Evolutionary conservation across 2,888 invertebrate species (phyloP), one percentile per base, ranked within the genome.

Genomic region (Acrobasis consociella): DNA sequence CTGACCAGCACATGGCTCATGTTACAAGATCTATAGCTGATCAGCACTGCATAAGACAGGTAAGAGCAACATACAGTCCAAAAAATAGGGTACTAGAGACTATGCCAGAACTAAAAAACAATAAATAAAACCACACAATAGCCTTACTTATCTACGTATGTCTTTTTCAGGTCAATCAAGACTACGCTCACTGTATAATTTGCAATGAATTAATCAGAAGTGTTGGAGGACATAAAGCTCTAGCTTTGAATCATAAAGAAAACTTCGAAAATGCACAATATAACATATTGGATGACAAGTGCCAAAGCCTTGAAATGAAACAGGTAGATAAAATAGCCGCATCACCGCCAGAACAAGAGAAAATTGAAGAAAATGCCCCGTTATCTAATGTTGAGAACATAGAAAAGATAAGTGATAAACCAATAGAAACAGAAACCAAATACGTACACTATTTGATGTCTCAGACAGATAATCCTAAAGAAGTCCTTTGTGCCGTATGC

Each of bases 1-100:
- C 59, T 1, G 63, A 65, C n/a, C 64, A 65, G 10, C 77, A 77
- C 49, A 69, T 67, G 52, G 51, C 62, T 0, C 67, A 62, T 15
- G 49, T 74, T 2, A 65, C 66, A 63, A 62, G 58, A 0, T 71
- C 72, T 1, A 65, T 75, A 8, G 53, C 63, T 49, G 71, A 75
- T 51, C 62, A 66, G 2, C 62, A 76, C 60, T 76, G 71, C 16
- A 65, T 73, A 9, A 66, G 77, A 63, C 62, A 66, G 65, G 76
- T 76, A 65, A 66, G 61, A 58, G 49, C 11, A 22, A 17, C 39
- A n/a, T 49, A 52, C 55, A 37, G 50, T 58, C 63, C 31, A n/a
- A n/a, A n/a, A n/a, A n/a, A n/a, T n/a, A n/a, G n/a, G n/a, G n/a
- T n/a, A n/a, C n/a, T n/a, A n/a, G n/a, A n/a, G n/a, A n/a, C n/a